Evolutionary conservation across 2,888 invertebrate species (phyloP).

Genomic region (Thalpophila matura): DNA sequence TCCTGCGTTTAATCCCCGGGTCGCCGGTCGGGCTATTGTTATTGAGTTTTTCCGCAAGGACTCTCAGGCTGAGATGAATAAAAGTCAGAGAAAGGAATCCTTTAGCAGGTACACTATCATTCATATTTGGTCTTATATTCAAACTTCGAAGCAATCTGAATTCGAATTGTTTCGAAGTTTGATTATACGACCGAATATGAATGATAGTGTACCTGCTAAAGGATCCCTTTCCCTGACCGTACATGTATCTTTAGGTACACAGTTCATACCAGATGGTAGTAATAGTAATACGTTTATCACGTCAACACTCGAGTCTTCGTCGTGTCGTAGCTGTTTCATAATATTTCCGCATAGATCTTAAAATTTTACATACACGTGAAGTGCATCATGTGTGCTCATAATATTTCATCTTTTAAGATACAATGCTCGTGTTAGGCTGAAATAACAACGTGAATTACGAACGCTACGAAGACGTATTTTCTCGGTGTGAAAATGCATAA

Average conservation of each 20-base stretch:
- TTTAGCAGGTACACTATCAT: too few species aligned
- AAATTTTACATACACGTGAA: constrained; percentile 22
- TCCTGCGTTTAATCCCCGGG: too few species aligned
- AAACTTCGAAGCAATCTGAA: too few species aligned
- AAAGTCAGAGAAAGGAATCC: too few species aligned
- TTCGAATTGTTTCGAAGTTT: too few species aligned
- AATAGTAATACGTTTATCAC: constrained; percentile 21
- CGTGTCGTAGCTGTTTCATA: constrained; percentile 20
- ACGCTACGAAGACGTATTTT: neutral
- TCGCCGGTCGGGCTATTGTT: too few species aligned
- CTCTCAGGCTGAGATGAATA: too few species aligned
- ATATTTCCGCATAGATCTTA: constrained; percentile 27
- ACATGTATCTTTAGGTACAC: neutral
- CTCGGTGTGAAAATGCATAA: neutral
- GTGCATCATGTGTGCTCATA: constrained; percentile 43
- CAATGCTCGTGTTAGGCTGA: constrained; percentile 2
- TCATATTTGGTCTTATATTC: too few species aligned
- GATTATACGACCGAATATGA: too few species aligned
- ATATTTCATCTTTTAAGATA: constrained; percentile 27
- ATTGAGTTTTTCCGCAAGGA: too few species aligned
- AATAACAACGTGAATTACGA: constrained; percentile 22
- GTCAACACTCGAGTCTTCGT: neutral
- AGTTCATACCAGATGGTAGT: constrained; percentile 2
- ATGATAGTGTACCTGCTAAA: too few species aligned
- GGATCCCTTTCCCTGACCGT: too few species aligned